Base-by-base conservation (phyloP, 2,113 vertebrate genomes). In the Syngnathoides biaculeatus region DNA sequence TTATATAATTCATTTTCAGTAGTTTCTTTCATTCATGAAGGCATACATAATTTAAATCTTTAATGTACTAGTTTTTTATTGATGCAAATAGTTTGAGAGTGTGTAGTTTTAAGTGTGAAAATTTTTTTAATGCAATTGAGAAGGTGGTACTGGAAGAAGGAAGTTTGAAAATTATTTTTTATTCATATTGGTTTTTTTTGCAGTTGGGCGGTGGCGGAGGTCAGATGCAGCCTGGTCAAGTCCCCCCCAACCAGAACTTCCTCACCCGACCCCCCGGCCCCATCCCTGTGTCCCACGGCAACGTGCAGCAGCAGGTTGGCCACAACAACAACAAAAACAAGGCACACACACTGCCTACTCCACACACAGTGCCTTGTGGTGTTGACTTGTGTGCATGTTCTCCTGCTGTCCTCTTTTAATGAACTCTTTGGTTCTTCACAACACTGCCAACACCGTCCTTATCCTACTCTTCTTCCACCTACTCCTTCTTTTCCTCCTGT, bases 231-330 rank as follows among this genome's bases (percentile, higher is more conserved):
- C 77, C 90, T 0, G 82, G 86, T 8, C 89, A 92, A 71, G 90
- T 92, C 2, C 91, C 88, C 2, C 75, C 89, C 52, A 93, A 89
- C 73, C 91, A 84, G 73, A 86, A 86, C 77, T 89, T 93, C 76
- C 74, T 83, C 65, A 90, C 91, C 74, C 84, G 89, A 38, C 73
- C 90, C 1, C 67, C 87, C 0, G 92, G 79, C 1, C 79, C 84
- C 64, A 87, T 93, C 40, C 88, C 92, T 0, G 91, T 92, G 40
- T 87, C 92, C 65, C 91, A 80, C 5, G 74, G 90, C 84, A 93
- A 90, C 42, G 92, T 94, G 52, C 91, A 90, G 69, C 92, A 91
- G 67, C 93, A 94, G 92, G 93, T 94, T 88, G 81, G 64, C 26
- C 8, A 24, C 39, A 5, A 5, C 35, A 2, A 12, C 26, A 27